Conservation (phyloP, 2,797 vertebrate species). For the Eutrigla gurnardus region DNA sequence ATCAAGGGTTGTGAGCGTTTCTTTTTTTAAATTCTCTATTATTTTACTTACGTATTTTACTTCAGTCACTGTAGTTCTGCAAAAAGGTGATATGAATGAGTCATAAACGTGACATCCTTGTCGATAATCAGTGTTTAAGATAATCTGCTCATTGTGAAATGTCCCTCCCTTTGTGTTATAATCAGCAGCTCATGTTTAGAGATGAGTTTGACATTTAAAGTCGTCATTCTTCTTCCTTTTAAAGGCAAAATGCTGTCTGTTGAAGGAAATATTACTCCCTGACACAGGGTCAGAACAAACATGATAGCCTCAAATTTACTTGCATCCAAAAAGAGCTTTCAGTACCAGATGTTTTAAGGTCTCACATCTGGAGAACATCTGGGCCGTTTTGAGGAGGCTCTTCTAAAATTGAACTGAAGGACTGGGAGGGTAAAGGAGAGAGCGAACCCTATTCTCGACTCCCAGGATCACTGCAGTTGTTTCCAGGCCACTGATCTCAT, state of each 20-base stretch:
- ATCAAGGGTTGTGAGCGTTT: not conserved
- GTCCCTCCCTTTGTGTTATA: not conserved
- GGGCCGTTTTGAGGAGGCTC: slow-evolving; percentile 72
- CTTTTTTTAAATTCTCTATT: not conserved
- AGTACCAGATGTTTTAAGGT: slow-evolving; percentile 81
- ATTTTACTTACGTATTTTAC: not conserved
- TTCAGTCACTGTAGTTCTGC: not conserved
- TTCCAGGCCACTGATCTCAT: slow-evolving; percentile 42
- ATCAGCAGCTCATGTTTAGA: slow-evolving; percentile 15
- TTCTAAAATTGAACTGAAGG: slow-evolving; percentile 63
- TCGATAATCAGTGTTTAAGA: slow-evolving; percentile 42
- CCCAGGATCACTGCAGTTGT: slow-evolving; percentile 39
- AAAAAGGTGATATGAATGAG: slow-evolving; percentile 37
- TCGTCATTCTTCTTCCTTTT: slow-evolving; percentile 10
- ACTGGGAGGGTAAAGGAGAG: slow-evolving; percentile 8
- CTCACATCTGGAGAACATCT: slow-evolving; percentile 87
- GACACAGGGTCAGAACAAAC: slow-evolving; percentile 68
- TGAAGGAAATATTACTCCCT: slow-evolving; percentile 56
- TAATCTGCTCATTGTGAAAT: slow-evolving; percentile 36
- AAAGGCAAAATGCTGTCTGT: slow-evolving; percentile 37
- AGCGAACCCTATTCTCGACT: slow-evolving; percentile 20
- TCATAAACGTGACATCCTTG: slow-evolving; percentile 37
- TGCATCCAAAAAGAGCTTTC: slow-evolving; percentile 73
- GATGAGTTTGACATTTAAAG: slow-evolving; percentile 17
- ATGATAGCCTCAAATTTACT: slow-evolving; percentile 74